A percentile compares a stretch with the other conserved stretches of the same genome.
Conservation (phyloP, 2,888 invertebrate genomes). For the Tridacna gigas region DNA sequence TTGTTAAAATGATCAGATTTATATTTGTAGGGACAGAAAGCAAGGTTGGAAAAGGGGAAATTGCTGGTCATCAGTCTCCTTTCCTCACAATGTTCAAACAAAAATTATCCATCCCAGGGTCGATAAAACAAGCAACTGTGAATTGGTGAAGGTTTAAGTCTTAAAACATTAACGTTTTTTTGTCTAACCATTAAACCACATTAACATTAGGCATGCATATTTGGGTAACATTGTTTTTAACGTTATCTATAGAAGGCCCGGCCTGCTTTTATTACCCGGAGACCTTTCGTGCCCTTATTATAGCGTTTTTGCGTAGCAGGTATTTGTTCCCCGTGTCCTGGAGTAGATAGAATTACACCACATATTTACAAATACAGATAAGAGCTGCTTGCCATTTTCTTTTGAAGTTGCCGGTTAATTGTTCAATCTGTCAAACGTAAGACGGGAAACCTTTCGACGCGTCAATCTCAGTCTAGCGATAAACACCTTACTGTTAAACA, state of each 20-base stretch:
- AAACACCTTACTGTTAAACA: conserved; percentile 78
- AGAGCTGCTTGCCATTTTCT: conserved; percentile 69
- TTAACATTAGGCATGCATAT: conserved; percentile 19
- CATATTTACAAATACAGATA: conserved; percentile 75
- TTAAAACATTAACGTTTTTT: neutral
- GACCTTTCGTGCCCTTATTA: neutral
- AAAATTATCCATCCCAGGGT: too few species aligned
- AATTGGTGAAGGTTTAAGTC: neutral
- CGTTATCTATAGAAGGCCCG: conserved; percentile 5
- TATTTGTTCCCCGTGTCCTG: conserved; percentile 60
- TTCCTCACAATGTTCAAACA: too few species aligned
- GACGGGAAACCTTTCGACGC: conserved; percentile 79
- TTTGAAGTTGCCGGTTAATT: conserved; percentile 80
- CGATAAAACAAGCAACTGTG: too few species aligned
- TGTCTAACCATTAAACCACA: conserved; percentile 16
- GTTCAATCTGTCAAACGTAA: conserved; percentile 80
- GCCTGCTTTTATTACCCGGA: conserved; percentile 32
- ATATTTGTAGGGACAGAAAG: too few species aligned
- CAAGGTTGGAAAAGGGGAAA: too few species aligned
- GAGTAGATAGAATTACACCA: conserved; percentile 66
- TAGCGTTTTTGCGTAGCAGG: conserved; percentile 10
- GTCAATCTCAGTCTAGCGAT: conserved; percentile 81
- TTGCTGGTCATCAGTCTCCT: too few species aligned
- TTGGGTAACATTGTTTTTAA: conserved; percentile 19
- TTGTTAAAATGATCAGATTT: too few species aligned